Conservation (phyloP, 2,888 invertebrate species). For the Galeopsomyia nigrocyanea region DNA sequence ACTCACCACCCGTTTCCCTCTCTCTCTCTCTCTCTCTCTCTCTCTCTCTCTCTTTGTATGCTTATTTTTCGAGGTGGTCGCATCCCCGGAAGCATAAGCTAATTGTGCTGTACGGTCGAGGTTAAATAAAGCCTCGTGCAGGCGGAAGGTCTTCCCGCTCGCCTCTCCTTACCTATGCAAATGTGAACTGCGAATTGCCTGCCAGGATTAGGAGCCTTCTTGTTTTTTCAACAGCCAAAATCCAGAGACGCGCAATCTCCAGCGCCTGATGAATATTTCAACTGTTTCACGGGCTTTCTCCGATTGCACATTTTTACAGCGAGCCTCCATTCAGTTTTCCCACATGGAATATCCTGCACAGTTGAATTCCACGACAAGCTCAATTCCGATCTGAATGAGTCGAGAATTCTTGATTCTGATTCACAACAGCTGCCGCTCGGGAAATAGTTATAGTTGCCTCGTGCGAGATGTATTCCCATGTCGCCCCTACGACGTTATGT, state of each 20-base stretch:
- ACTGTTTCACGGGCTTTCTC: no score
- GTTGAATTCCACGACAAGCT: conserved; percentile 18
- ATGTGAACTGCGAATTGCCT: background rate
- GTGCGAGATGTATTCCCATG: no score
- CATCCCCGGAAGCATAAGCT: conserved; percentile 21
- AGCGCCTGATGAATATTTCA: no score
- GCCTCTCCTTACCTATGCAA: background rate
- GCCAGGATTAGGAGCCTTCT: no score
- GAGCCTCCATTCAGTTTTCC: background rate
- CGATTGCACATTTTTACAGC: no score
- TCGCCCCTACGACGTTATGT: no score
- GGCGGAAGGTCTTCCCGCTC: background rate
- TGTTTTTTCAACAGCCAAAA: no score
- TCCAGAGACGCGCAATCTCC: no score
- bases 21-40: background rate
- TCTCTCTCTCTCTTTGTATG: conserved; percentile 11
- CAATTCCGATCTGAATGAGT: background rate
- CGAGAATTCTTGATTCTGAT: no score
- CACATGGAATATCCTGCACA: conserved; percentile 11
- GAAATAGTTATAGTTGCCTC: no score
- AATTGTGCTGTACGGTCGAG: conserved; percentile 17
- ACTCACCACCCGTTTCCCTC: conserved; percentile 18
- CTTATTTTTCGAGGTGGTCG: background rate
- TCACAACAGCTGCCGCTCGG: no score
- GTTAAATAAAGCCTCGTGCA: conserved; percentile 18